A percentile compares a stretch with the other conserved stretches of the same genome.
Evolutionary conservation across 2,797 vertebrate genomes (phyloP).

Genomic region (Schizothorax lantsangensis): DNA sequence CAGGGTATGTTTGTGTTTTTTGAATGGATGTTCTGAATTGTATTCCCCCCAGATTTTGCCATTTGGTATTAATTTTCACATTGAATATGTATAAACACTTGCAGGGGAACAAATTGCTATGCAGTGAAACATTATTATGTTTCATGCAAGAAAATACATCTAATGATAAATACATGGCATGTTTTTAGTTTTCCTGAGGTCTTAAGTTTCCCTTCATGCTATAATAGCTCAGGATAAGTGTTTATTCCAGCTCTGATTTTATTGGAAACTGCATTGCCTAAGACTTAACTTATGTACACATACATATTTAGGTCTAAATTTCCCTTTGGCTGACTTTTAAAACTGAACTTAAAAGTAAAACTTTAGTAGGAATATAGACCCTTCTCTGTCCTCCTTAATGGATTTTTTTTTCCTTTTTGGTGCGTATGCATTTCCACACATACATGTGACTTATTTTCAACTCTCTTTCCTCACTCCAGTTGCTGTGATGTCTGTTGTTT

Average conservation of each 20-base stretch:
- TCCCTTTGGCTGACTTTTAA: slow-evolving; percentile 6
- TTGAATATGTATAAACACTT: slow-evolving; percentile 58
- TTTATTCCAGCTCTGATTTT: slow-evolving; percentile 12
- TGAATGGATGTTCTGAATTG: slow-evolving; percentile 50
- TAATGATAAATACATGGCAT: slow-evolving; percentile 47
- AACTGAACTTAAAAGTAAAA: not conserved
- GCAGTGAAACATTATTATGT: slow-evolving; percentile 47
- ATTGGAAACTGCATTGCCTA: not conserved
- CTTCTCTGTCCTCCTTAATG: slow-evolving; percentile 9
- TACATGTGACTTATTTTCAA: slow-evolving; percentile 26
- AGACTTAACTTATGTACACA: not conserved
- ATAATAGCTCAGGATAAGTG: not conserved
- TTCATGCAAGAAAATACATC: slow-evolving; percentile 44
- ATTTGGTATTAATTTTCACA: slow-evolving; percentile 60
- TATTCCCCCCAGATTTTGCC: slow-evolving; percentile 40
- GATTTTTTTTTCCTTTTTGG: not conserved
- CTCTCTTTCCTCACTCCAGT: slow-evolving; percentile 9
- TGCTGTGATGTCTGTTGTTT: slow-evolving; percentile 39
- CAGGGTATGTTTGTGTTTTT: slow-evolving; percentile 51
- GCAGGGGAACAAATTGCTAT: slow-evolving; percentile 55
- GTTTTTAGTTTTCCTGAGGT: slow-evolving; percentile 43
- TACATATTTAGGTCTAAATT: not conserved
- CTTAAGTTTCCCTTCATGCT: slow-evolving; percentile 21
- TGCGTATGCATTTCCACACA: slow-evolving; percentile 22
- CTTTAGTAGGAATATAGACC: not conserved